phyloP scores from a whole-genome alignment of 2,113 vertebrate genomes.

The Calyptommatus sinebrachiatus region DNA sequence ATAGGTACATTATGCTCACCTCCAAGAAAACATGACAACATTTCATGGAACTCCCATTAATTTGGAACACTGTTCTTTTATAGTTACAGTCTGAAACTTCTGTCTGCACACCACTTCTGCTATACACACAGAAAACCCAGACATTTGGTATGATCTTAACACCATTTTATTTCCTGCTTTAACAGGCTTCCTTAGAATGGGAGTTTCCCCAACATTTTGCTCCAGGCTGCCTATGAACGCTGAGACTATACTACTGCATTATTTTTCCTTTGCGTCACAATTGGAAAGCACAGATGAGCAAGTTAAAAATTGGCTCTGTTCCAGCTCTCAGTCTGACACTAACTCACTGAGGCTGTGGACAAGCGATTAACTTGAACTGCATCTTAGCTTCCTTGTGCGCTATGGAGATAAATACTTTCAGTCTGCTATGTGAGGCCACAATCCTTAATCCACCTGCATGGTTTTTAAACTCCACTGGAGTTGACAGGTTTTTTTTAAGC shows the following conservation, averaged over 20 bases:
- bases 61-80: neutral
- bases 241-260: slow-evolving; percentile 1
- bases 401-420: neutral
- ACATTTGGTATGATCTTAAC: neutral
- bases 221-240: neutral
- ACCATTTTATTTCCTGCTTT: neutral
- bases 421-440: neutral
- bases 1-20: neutral
- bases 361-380: slow-evolving; percentile 15
- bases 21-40: neutral
- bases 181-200: neutral
- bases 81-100: neutral
- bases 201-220: neutral
- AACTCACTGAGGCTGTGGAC: slow-evolving; percentile 13
- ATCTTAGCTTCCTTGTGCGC: slow-evolving; percentile 17
- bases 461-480: neutral
- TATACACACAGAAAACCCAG: neutral
- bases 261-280: slow-evolving; percentile 20
- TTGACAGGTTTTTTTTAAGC: neutral
- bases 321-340: neutral
- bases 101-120: neutral
- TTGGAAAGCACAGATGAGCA: slow-evolving; percentile 2
- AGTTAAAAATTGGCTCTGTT: neutral
- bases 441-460: neutral
- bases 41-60: neutral